Base-by-base conservation (phyloP, 1,140 invertebrate species). In the Danaus melanippus region DNA sequence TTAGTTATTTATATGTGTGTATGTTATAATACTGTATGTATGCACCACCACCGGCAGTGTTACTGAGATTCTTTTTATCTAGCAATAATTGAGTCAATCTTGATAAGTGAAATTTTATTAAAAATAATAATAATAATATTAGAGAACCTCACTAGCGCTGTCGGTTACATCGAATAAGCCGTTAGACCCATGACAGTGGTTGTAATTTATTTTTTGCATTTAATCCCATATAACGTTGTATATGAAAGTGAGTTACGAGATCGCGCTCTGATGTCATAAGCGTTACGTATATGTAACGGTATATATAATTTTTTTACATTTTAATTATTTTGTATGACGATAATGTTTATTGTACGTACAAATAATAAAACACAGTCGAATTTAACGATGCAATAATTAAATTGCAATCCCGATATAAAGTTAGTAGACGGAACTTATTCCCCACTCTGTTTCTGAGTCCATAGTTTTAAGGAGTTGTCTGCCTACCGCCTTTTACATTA, bases 401-500 rank as follows among this genome's bases (percentile, higher is more conserved):
- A 32, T 32, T 32, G 21, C 21, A 32, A 32, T 32, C 21, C 21
- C 21, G 21, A 32, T 32, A 7, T 32, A 32, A 32, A 32, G 21
- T 0, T 32, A 32, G 15, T 3, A 15, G 21, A 32, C 43, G 42
- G 46, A 56, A 58, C 47, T 55, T 12, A 50, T 17, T 63, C 62
- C 60, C 53, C 71, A 71, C 81, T 84, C 81, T 84, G 84, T 84
- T 81, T 60, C 81, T 84, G 84, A 84, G 84, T 84, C 78, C 68
- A 52, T 84, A 83, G 69, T 60, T 62, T 55, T 83, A 83, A 84
- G 78, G 67, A 81, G 69, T 86, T 78, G 76, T 86, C 81, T 84
- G 78, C 81, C 79, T 84, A 82, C 83, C 83, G 83, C 83, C 83
- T 86, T 76, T 84, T 84, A 84, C 69, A 82, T 82, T 80, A 84